A percentile compares a stretch with the other conserved stretches of the same genome.
phyloP scores from a whole-genome alignment of 2,888 invertebrate species.

The Cerastoderma edule region DNA sequence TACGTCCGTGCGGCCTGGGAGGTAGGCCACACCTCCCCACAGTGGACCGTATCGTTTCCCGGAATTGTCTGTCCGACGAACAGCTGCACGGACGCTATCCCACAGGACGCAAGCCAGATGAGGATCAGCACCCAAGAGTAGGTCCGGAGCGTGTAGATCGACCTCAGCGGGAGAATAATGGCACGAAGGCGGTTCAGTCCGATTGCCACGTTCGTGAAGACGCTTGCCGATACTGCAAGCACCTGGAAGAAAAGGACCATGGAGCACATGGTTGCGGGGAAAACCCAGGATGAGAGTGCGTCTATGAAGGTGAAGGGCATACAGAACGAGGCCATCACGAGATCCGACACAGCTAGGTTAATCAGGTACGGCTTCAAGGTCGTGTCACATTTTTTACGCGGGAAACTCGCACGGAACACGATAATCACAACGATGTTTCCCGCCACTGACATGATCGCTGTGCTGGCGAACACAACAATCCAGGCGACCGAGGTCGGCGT shows the following conservation, averaged over 20 bases:
- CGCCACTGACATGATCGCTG: constrained; percentile 84
- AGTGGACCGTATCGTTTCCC: constrained; percentile 58
- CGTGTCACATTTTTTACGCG: constrained; percentile 56
- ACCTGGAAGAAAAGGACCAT: constrained; percentile 85
- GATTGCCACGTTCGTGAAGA: constrained; percentile 85
- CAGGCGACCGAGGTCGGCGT: constrained; percentile 8
- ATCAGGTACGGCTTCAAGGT: constrained; percentile 88
- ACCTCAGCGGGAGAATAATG: constrained; percentile 81
- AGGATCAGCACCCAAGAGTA: constrained; percentile 82
- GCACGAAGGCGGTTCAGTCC: constrained; percentile 84
- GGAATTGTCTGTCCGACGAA: constrained; percentile 68
- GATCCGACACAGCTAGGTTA: constrained; percentile 93
- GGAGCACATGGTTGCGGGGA: constrained; percentile 85
- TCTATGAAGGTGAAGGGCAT: constrained; percentile 92
- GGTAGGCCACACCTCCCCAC: constrained; percentile 71
- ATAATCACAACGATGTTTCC: constrained; percentile 85
- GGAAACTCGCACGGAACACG: constrained; percentile 77
- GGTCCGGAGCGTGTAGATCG: constrained; percentile 82
- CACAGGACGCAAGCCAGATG: constrained; percentile 84
- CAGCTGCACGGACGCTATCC: constrained; percentile 83
- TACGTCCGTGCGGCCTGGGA: constrained; percentile 64
- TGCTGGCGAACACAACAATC: constrained; percentile 60
- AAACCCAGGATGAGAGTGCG: constrained; percentile 85
- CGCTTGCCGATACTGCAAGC: constrained; percentile 84
- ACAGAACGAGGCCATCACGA: constrained; percentile 95